phyloP scores from a whole-genome alignment of 35 echinoderm and acorn worm genomes.

The Eucidaris tribuloides region DNA sequence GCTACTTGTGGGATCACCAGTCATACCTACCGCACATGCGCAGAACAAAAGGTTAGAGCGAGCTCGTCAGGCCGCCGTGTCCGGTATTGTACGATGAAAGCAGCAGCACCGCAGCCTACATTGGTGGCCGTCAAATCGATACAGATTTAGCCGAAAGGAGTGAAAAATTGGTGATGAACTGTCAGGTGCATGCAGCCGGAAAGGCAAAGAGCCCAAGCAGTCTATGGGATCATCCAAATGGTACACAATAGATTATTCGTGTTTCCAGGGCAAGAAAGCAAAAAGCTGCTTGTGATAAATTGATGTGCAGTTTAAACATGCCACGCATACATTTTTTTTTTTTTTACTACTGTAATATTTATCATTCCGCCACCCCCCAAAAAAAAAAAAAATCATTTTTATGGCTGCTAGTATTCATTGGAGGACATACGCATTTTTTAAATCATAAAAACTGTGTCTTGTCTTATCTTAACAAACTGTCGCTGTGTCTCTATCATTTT shows the following conservation, averaged over 20 bases:
- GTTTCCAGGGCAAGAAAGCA: constrained; percentile 35
- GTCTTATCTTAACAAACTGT: too few species aligned
- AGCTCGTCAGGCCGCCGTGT: constrained; percentile 15
- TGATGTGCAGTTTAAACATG: constrained; percentile 66
- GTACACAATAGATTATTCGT: constrained; percentile 60
- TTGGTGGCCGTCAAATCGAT: constrained; percentile 11
- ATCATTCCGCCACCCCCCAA: too few species aligned
- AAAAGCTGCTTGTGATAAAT: constrained; percentile 70
- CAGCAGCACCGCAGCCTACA: background rate
- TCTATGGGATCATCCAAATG: constrained; percentile 50
- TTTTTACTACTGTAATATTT: too few species aligned
- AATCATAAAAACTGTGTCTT: too few species aligned
- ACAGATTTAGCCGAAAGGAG: background rate
- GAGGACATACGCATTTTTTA: too few species aligned
- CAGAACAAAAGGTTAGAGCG: background rate
- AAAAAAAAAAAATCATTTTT: too few species aligned
- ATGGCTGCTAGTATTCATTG: too few species aligned
- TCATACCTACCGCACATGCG: constrained; percentile 43
- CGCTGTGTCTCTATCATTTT: too few species aligned
- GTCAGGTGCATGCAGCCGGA: constrained; percentile 29
- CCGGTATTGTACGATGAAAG: constrained; percentile 46
- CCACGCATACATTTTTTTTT: too few species aligned
- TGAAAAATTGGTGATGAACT: constrained; percentile 41
- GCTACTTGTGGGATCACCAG: constrained; percentile 38
- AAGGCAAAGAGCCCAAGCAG: constrained; percentile 32